phyloP scores from a whole-genome alignment of 1,140 invertebrate genomes.

The Brevipalpus yothersi region DNA sequence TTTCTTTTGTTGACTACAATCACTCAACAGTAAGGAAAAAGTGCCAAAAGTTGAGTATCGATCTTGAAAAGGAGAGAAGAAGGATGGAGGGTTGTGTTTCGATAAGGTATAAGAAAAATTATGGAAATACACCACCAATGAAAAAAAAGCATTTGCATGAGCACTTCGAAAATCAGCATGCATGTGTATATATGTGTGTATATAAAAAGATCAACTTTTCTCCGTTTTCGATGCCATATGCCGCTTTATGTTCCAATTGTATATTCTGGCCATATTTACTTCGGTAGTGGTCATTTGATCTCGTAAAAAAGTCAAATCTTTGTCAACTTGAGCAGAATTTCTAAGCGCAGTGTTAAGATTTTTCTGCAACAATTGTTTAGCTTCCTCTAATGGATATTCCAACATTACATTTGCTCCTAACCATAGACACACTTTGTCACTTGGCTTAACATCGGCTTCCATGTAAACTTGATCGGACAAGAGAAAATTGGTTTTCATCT shows the following conservation, averaged over 20 bases:
- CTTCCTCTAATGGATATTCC: constrained; percentile 82
- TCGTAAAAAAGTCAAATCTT: constrained; percentile 69
- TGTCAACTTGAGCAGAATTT: constrained; percentile 56
- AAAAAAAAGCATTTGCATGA: too few species aligned
- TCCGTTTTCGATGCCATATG: constrained; percentile 34
- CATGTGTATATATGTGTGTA: too few species aligned
- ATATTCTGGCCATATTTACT: constrained; percentile 84
- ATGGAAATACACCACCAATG: too few species aligned
- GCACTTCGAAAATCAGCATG: too few species aligned
- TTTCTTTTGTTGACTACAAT: too few species aligned
- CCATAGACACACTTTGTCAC: constrained; percentile 88
- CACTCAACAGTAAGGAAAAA: too few species aligned
- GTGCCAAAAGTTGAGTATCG: too few species aligned
- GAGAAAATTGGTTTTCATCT: constrained; percentile 68
- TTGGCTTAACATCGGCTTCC: constrained; percentile 59
- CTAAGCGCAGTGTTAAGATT: constrained; percentile 66
- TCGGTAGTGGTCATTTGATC: constrained; percentile 95
- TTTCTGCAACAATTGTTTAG: constrained; percentile 53
- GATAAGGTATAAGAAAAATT: too few species aligned
- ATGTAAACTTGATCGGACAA: constrained; percentile 86
- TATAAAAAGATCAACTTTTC: too few species aligned
- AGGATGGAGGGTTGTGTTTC: too few species aligned
- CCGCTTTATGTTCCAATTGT: constrained; percentile 83
- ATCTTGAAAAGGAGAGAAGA: too few species aligned
- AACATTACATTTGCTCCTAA: constrained; percentile 93